Conservation (phyloP, 1,140 invertebrate genomes). For the Pseudomyrmex cubaensis region DNA sequence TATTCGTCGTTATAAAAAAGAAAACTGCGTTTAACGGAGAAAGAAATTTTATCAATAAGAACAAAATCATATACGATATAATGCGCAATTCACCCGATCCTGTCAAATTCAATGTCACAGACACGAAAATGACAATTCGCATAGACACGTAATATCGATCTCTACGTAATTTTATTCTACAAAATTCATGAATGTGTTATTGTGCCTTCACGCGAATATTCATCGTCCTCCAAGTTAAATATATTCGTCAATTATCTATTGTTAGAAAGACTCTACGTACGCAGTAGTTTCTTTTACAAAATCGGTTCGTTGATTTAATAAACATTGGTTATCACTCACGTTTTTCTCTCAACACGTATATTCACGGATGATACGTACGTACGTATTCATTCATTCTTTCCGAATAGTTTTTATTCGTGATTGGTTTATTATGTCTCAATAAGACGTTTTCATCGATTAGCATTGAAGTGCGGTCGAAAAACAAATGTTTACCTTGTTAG, state of each 20-base stretch:
- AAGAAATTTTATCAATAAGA: not conserved
- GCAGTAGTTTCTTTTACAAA: not conserved
- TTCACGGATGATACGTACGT: too few species aligned
- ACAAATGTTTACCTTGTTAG: slow-evolving; percentile 4
- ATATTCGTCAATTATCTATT: not conserved
- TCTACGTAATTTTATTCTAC: slow-evolving; percentile 6
- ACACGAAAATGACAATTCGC: slow-evolving; percentile 2
- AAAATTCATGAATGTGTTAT: slow-evolving; percentile 40
- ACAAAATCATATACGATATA: not conserved
- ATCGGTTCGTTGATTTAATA: too few species aligned
- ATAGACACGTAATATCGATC: slow-evolving; percentile 21
- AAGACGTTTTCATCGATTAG: not conserved
- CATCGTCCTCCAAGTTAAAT: slow-evolving; percentile 13
- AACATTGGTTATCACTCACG: too few species aligned
- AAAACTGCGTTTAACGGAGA: not conserved
- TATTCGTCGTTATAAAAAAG: too few species aligned
- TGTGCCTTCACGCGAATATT: not conserved
- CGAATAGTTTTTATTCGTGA: too few species aligned
- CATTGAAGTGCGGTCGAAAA: not conserved
- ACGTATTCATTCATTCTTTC: too few species aligned
- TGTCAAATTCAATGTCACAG: slow-evolving; percentile 10
- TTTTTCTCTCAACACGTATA: not conserved
- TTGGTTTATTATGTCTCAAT: too few species aligned
- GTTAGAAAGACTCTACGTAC: not conserved
- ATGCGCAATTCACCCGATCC: not conserved